These are phyloP conservation scores for Tachysurus vachellii DNA, from an alignment of 2,113 vertebrate genomes.

Conservation along the genomic window DNA sequence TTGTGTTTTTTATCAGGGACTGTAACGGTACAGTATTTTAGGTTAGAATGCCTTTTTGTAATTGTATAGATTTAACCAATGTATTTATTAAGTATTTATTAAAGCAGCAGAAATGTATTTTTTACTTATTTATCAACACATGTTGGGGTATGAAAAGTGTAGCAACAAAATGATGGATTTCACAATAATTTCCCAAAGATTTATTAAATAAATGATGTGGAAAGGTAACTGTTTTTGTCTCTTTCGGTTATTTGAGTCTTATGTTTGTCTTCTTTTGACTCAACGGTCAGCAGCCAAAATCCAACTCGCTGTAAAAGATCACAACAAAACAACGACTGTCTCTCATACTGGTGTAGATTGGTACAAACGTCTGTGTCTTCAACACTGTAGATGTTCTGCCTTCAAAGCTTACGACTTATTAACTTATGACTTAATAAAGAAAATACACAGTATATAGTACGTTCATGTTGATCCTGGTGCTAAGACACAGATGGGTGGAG, in stretches of 20 bases:
- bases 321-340: background rate
- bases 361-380: background rate
- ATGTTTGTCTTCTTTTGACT: background rate
- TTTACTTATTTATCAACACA: conserved; percentile 79
- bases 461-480: background rate
- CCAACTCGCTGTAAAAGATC: background rate
- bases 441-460: too few species aligned
- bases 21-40: conserved; percentile 75
- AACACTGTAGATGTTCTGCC: too few species aligned
- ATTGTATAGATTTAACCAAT: conserved; percentile 72
- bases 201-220: conserved; percentile 54
- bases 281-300: background rate
- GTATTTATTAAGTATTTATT: conserved; percentile 83
- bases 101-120: conserved; percentile 72
- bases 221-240: background rate
- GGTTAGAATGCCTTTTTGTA: conserved; percentile 66
- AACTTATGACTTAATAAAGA: too few species aligned
- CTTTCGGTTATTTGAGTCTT: background rate
- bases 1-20: conserved; percentile 68
- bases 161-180: conserved; percentile 63
- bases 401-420: too few species aligned
- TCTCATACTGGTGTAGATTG: background rate
- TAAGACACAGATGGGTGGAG: background rate
- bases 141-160: conserved; percentile 62
- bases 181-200: conserved; percentile 70